Evolutionary conservation across 2,113 vertebrate genomes (phyloP), one percentile per base, ranked within the genome.

Genomic region (Neogobius melanostomus): DNA sequence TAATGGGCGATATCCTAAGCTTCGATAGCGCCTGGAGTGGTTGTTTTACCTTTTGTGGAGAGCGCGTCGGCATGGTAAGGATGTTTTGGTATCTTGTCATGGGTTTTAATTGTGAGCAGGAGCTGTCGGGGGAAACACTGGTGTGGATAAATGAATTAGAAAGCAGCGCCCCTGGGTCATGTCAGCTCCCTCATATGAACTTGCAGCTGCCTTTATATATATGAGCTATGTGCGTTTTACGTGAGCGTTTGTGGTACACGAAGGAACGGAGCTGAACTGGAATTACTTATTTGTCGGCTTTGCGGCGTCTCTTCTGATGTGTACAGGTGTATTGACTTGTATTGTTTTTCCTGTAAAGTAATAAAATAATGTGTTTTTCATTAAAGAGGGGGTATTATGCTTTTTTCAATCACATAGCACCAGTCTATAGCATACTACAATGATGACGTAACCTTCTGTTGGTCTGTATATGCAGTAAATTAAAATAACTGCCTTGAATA

Each of bases 121-220:
- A 79, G 85, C 82, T 82, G 84, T 87, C 87, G 17, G 75, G 75
- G 74, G 71, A 88, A 89, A 89, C 82, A 85, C 76, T 85, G 85
- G 78, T 86, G 88, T 84, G 90, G 90, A 86, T 89, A 85, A 90
- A 91, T 64, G 80, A 88, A 90, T 89, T 85, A 88, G 80, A 83
- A 77, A 82, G 76, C 72, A 75, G 68, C 61, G 88, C 86, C 88
- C 74, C 80, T 84, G 88, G 89, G 87, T 89, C 81, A 80, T 89
- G 85, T 83, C 84, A 75, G 83, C 82, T 81, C 75, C 65, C 47
- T 73, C 80, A 72, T 81, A 66, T 48, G n/a, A 56, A 67, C 16
- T 36, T 53, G 68, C 71, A 74, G 72, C 69, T 69, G 81, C 80
- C 72, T 79, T 66, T 45, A 65, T 50, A 21, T 50, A 21, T 21